Conservation (phyloP, 2,888 invertebrate species). For the Amphimallon solstitiale region DNA sequence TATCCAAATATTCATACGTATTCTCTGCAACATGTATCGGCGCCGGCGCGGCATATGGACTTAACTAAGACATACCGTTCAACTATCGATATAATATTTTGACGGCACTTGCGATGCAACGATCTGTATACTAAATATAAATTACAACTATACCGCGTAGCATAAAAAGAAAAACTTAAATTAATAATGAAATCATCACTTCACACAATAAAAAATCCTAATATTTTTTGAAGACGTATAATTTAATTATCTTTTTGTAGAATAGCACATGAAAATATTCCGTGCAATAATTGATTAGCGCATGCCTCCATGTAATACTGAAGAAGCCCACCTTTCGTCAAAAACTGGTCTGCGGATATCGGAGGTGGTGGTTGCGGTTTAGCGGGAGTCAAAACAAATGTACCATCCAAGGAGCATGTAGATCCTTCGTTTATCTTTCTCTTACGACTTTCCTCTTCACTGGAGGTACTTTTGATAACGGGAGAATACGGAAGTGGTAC, state of each 20-base stretch:
- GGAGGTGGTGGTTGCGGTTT: conserved; percentile 43
- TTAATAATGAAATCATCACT: neutral
- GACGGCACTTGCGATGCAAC: no score
- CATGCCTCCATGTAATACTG: conserved; percentile 52
- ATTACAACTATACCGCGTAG: no score
- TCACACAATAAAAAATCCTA: conserved; percentile 20
- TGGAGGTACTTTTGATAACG: conserved; percentile 42
- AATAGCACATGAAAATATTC: conserved; percentile 36
- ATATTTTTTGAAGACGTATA: conserved; percentile 6
- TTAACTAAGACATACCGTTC: no score
- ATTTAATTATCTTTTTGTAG: conserved; percentile 35
- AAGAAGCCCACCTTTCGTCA: conserved; percentile 57
- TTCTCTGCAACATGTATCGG: no score
- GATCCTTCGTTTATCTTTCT: conserved; percentile 41
- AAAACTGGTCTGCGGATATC: conserved; percentile 44
- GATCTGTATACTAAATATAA: no score
- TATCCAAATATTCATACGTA: no score
- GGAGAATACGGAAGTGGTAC: conserved; percentile 50
- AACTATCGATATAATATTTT: no score
- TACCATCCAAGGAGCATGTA: conserved; percentile 46
- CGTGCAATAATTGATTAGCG: conserved; percentile 50
- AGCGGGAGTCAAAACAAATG: conserved; percentile 43
- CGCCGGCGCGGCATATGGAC: no score
- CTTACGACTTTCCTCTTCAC: conserved; percentile 42
- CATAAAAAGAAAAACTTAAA: no score